Percentiles rank a stretch among this genome's conserved stretches.
Conservation (phyloP, 1,140 invertebrate genomes). For the Drosophila paulistorum region DNA sequence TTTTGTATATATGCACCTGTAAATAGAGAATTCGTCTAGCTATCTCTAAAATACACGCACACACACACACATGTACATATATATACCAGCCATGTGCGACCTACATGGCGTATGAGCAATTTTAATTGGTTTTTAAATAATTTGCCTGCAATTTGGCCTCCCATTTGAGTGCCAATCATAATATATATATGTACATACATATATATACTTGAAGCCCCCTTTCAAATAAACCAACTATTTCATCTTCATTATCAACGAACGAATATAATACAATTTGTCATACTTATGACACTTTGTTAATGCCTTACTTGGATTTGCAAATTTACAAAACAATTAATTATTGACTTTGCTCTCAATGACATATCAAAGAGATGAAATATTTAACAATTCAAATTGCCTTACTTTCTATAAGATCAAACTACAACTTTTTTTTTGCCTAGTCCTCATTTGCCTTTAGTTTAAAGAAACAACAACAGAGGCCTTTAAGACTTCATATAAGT, state of each 20-base stretch:
- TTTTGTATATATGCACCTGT: slow-evolving; percentile 1
- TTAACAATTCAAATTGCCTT: too few relatives aligned
- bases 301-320: not conserved
- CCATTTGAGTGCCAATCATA: slow-evolving; percentile 8
- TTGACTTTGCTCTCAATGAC: too few relatives aligned
- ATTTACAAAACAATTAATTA: too few relatives aligned
- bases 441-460: too few relatives aligned
- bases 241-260: slow-evolving; percentile 28
- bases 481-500: too few relatives aligned
- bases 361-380: too few relatives aligned
- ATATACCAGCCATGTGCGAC: slow-evolving; percentile 28
- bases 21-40: slow-evolving; percentile 6
- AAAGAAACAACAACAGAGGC: too few relatives aligned
- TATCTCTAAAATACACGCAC: not conserved
- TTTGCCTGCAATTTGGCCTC: slow-evolving; percentile 59
- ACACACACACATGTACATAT: not conserved
- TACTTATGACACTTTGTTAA: not conserved
- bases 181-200: not conserved
- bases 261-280: slow-evolving; percentile 35
- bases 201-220: not conserved
- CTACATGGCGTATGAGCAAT: slow-evolving; percentile 70
- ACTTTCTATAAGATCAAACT: too few relatives aligned
- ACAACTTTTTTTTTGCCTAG: too few relatives aligned
- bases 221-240: not conserved
- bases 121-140: slow-evolving; percentile 81